phyloP scores from a whole-genome alignment of 2,113 vertebrate genomes.

The Psittacula cyanocephala region DNA sequence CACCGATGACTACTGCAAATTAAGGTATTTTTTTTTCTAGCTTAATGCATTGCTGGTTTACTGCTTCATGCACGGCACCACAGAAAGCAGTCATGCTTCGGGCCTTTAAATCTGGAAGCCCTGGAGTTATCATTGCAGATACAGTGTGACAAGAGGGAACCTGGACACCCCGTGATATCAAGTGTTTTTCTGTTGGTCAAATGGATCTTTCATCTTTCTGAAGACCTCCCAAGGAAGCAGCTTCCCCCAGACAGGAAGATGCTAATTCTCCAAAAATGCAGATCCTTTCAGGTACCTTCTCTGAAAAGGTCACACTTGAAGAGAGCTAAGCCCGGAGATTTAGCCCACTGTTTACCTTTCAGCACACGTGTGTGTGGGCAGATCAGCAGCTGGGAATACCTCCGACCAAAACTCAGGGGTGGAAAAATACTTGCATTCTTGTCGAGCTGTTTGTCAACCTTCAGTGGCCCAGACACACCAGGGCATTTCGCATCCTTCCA shows the following conservation, averaged over 20 bases:
- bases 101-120: not conserved
- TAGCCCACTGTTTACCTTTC: conserved; percentile 24
- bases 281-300: conserved; percentile 2
- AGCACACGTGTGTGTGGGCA: not conserved
- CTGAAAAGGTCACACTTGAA: not conserved
- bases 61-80: accelerated
- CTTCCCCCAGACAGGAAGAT: not conserved
- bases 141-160: not conserved
- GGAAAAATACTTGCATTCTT: conserved; percentile 26
- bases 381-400: not conserved
- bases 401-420: not conserved
- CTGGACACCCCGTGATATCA: not conserved
- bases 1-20: not conserved
- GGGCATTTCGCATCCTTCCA: not conserved
- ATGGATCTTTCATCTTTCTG: not conserved
- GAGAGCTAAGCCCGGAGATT: conserved; percentile 12
- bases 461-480: not conserved
- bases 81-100: accelerated
- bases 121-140: not conserved
- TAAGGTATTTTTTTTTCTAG: not conserved
- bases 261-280: not conserved
- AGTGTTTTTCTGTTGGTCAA: not conserved
- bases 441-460: not conserved
- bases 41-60: not conserved
- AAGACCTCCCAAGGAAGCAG: not conserved